Percentiles rank a stretch among this genome's conserved stretches.
These are phyloP conservation scores for Diprion similis DNA, from an alignment of 1,140 invertebrate genomes.

Conservation along the genomic window DNA sequence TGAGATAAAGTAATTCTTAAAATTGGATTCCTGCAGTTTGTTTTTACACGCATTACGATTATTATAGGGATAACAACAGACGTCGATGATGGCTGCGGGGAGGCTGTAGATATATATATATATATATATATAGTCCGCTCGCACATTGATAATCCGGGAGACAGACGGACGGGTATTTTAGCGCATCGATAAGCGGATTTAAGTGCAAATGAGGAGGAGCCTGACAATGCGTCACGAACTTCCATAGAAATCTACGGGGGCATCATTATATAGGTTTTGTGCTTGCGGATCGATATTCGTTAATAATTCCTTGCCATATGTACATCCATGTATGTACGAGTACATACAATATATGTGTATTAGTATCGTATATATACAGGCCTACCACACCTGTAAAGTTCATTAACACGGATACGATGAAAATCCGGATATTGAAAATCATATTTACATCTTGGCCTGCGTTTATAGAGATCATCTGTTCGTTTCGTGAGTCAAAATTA, in stretches of 20 bases:
- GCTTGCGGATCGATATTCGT: neutral
- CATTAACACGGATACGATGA: too few relatives aligned
- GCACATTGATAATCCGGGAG: neutral
- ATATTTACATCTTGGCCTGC: too few relatives aligned
- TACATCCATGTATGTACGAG: neutral
- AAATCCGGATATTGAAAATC: too few relatives aligned
- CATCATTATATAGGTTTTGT: neutral
- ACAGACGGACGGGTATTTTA: constrained; percentile 3
- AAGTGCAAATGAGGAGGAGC: neutral
- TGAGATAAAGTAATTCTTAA: neutral
- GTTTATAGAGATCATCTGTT: too few relatives aligned
- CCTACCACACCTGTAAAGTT: too few relatives aligned
- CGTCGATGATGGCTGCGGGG: neutral
- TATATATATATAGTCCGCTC: neutral
- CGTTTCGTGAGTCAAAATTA: too few relatives aligned
- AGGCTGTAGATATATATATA: neutral
- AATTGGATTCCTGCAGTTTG: neutral
- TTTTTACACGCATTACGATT: neutral
- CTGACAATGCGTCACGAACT: neutral
- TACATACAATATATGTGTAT: too few relatives aligned
- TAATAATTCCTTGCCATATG: neutral
- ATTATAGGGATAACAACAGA: neutral
- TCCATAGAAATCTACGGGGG: neutral
- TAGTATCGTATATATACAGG: too few relatives aligned
- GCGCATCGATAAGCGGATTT: constrained; percentile 7